phyloP scores from a whole-genome alignment of 2,797 vertebrate species.

The Phoebastria nigripes region DNA sequence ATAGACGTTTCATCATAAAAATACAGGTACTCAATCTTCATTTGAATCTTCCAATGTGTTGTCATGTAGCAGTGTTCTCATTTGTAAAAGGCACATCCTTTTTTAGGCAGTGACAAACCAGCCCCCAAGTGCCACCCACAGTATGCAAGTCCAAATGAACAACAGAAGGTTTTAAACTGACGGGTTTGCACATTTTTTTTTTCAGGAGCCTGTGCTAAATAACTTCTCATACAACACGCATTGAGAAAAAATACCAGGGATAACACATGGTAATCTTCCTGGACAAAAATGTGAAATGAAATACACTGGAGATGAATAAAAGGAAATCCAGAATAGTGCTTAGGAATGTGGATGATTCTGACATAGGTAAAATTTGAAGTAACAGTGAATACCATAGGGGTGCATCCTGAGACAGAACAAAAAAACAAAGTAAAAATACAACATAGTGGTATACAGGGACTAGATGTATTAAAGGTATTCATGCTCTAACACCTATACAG shows the following conservation, averaged over 20 bases:
- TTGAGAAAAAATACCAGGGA: not conserved
- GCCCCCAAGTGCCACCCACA: not conserved
- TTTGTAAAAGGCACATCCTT: not conserved
- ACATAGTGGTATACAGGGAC: not conserved
- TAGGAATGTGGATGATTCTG: not conserved
- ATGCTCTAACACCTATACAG: not conserved
- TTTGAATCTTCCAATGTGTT: not conserved
- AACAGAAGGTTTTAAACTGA: slow-evolving; percentile 4
- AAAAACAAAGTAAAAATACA: not conserved
- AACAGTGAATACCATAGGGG: not conserved
- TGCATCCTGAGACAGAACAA: not conserved
- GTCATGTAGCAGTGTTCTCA: not conserved
- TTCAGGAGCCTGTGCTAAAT: not conserved
- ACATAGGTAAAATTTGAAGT: not conserved
- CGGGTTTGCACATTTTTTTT: not conserved
- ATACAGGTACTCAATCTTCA: not conserved
- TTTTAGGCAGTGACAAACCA: not conserved
- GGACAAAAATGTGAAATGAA: not conserved
- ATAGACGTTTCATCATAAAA: not conserved
- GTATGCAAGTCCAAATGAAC: not conserved
- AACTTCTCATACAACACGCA: not conserved
- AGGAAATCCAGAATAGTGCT: not conserved
- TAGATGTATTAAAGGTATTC: not conserved
- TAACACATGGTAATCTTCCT: not conserved
- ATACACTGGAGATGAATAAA: not conserved